Evolutionary conservation across 2,113 vertebrate genomes (phyloP), one percentile per base, ranked within the genome.

Genomic region (Prietella phreatophila): DNA sequence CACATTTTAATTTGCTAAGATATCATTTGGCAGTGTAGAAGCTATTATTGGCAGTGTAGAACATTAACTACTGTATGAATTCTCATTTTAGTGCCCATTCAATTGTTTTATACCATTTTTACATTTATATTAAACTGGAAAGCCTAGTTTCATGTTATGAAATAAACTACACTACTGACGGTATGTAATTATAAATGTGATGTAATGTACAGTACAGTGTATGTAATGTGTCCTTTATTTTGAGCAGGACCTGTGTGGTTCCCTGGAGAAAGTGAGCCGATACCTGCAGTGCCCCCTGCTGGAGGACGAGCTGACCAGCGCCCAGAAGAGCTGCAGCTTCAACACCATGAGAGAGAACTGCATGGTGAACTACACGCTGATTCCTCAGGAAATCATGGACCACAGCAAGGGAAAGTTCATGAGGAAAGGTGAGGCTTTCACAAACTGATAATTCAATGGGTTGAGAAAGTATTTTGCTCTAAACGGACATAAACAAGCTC

Each of bases 371-470:
- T 96, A 96, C 90, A 92, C 92, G 0, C 95, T 96, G 0, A 33
- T 97, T 27, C 60, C 95, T 7, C 0, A 25, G 0, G 93, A 96
- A n/a, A 95, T 97, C 91, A 91, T 98, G 91, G 96, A 98, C 91
- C 95, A 97, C 58, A 95, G 86, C 89, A 95, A 94, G 87, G 94
- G 96, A 17, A 60, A 89, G 85, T 98, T 98, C 94, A 96, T 98
- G 96, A 94, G 97, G 78, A 97, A 96, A 94, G 97, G 97, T 97
- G 78, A 61, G 91, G 1, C 0, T 56, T 25, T 39, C n/a, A 75
- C 2, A n/a, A 47, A 30, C n/a, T n/a, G 5, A 56, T 56, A 19
- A 33, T 2, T 30, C 15, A n/a, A 79, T 7, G 13, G 22, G 10
- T 76, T 76, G 1, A 50, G 42, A 42, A 55, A 7, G 4, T 6